These are phyloP conservation scores for Phaenicophaeus curvirostris DNA, from an alignment of 2,797 vertebrate genomes.

Conservation along the genomic window DNA sequence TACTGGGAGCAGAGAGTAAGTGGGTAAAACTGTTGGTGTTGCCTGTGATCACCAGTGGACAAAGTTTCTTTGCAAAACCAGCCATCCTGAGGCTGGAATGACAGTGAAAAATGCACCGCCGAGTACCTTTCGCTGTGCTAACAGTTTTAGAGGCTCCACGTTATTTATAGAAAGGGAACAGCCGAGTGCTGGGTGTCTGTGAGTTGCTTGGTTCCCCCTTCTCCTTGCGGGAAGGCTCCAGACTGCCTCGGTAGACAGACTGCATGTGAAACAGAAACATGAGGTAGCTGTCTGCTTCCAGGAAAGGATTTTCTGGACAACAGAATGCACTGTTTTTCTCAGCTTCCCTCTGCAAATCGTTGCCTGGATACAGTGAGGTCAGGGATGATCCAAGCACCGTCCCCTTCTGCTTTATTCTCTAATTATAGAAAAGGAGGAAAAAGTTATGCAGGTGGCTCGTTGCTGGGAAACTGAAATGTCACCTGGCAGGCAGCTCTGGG, in stretches of 20 bases:
- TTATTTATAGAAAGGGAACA: background rate
- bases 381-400: background rate
- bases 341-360: background rate
- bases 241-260: fast-evolving
- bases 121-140: background rate
- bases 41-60: background rate
- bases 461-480: constrained; percentile 14
- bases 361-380: constrained; percentile 56
- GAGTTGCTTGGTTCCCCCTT: background rate
- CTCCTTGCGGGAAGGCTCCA: background rate
- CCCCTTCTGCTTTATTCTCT: constrained; percentile 22
- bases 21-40: background rate
- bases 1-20: too few relatives aligned
- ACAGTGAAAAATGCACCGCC: background rate
- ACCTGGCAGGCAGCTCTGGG: fast-evolving
- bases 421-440: constrained; percentile 22
- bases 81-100: background rate
- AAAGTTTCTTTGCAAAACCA: background rate
- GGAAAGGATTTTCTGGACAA: background rate
- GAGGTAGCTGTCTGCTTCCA: background rate
- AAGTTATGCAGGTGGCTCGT: background rate
- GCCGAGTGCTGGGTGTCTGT: background rate
- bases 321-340: background rate
- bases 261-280: too few relatives aligned
- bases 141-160: fast-evolving